Evolutionary conservation across 2,113 vertebrate species (phyloP), one percentile per base, ranked within the genome.

Genomic region (Eonycteris spelaea): DNA sequence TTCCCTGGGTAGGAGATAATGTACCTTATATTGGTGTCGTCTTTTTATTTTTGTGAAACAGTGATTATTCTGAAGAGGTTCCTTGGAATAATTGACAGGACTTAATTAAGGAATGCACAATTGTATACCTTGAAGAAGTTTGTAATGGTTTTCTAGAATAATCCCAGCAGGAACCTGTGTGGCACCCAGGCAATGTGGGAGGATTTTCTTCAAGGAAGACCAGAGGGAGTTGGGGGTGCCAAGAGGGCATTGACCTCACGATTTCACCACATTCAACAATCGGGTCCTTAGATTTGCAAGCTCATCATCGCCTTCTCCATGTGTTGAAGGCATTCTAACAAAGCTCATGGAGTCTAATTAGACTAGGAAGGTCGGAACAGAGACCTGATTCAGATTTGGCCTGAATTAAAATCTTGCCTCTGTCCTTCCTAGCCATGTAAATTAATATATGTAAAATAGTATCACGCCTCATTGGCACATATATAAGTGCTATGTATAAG

Each of bases 41-140:
- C 95, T 61, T 94, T 94, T 98, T 97, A 95, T 96, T 98, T 97
- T 97, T 95, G 97, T 96, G 95, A 94, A 98, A 96, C 95, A 96
- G 96, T 97, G 96, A 97, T 98, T 96, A 98, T 97, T 96, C 95
- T 95, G 95, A 96, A 97, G 96, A 91, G 93, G 96, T 97, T 96
- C 95, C 91, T 91, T 93, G 95, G 93, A 98, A 97, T 97, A 96
- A 97, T 96, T 97, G 97, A 96, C 93, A 95, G 93, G 86, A 96
- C 95, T 96, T 97, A 97, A 98, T 97, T 97, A 97, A 98, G 91
- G 83, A 96, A 91, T 73, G 74, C 78, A 83, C 89, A 75, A 16
- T 89, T 93, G 91, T 95, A 68, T 83, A 75, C 93, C 91, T 95
- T 95, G 80, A 70, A 91, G 92, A 95, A 94, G 57, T 55, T 70